Evolutionary conservation across 2,113 vertebrate species (phyloP).

Genomic region (Uria lomvia): DNA sequence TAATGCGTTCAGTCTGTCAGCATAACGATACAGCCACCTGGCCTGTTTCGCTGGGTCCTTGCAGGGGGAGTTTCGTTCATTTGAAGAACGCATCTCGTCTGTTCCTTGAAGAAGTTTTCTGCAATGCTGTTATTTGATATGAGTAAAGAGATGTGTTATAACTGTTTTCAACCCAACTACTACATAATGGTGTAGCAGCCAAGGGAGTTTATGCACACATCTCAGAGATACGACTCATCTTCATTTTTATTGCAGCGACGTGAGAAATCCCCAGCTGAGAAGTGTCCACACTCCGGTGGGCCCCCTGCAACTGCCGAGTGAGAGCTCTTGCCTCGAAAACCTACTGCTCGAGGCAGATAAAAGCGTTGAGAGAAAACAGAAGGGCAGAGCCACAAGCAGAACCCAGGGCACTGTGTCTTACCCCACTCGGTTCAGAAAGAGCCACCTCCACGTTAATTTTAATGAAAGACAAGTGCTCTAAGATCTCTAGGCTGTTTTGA

Average conservation of each 20-base stretch:
- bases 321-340: background rate
- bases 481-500: background rate
- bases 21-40: background rate
- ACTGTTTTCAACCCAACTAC: background rate
- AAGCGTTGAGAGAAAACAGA: background rate
- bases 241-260: background rate
- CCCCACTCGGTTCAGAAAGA: background rate
- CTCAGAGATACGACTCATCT: background rate
- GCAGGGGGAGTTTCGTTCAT: background rate
- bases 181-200: background rate
- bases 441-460: background rate
- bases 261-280: background rate
- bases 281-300: background rate
- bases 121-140: background rate
- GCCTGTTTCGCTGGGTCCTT: background rate
- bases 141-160: background rate
- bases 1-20: background rate
- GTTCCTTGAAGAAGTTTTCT: slow-evolving; percentile 18
- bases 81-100: background rate
- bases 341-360: background rate
- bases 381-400: background rate
- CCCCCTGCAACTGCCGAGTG: background rate
- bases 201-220: background rate
- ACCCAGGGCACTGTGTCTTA: background rate
- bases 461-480: background rate